These are phyloP conservation scores for Phyllopteryx taeniolatus DNA, from an alignment of 2,113 vertebrate species.

Conservation along the genomic window DNA sequence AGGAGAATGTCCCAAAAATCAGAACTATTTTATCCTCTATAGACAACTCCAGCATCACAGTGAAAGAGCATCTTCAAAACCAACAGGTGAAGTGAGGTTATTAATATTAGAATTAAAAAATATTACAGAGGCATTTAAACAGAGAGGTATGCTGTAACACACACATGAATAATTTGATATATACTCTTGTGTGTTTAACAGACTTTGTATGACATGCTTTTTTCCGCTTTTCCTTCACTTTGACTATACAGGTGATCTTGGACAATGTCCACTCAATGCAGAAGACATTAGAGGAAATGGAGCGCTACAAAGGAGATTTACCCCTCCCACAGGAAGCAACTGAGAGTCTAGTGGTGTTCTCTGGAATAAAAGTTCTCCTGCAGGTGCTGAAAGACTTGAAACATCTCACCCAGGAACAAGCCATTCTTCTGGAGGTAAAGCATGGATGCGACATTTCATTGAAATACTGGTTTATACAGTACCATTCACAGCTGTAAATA, in stretches of 20 bases:
- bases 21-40: slow-evolving; percentile 80
- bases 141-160: too few species aligned
- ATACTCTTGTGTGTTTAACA: background rate
- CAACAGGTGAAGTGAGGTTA: slow-evolving; percentile 73
- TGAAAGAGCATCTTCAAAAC: slow-evolving; percentile 81
- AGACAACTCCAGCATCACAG: slow-evolving; percentile 76
- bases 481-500: background rate
- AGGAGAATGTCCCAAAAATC: slow-evolving; percentile 83
- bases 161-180: background rate
- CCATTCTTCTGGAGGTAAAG: slow-evolving; percentile 76
- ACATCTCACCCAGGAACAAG: slow-evolving; percentile 76
- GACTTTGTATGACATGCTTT: background rate
- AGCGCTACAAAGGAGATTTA: slow-evolving; percentile 73
- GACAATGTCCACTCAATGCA: slow-evolving; percentile 83
- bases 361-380: slow-evolving; percentile 72
- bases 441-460: background rate
- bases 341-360: slow-evolving; percentile 77
- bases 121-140: background rate
- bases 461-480: background rate
- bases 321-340: slow-evolving; percentile 66
- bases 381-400: slow-evolving; percentile 79
- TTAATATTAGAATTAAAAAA: background rate
- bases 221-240: too few species aligned
- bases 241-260: slow-evolving; percentile 79
- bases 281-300: slow-evolving; percentile 77